Evolutionary conservation across 2,888 invertebrate species (phyloP).

Genomic region (Drosophila antonietae): DNA sequence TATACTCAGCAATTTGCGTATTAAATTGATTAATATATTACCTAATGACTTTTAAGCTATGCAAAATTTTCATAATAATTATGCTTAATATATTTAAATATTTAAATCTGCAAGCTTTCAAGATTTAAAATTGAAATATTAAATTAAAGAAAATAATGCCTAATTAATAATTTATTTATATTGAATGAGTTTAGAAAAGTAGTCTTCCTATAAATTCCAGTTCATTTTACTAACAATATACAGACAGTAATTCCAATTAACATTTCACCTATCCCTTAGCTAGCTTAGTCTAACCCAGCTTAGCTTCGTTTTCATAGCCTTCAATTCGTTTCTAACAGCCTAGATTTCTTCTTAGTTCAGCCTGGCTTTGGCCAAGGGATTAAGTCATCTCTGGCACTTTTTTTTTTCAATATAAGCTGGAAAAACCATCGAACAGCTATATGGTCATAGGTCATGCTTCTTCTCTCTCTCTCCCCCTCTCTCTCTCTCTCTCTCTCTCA

Average conservation of each 20-base stretch:
- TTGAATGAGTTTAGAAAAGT: no score
- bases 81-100: no score
- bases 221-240: not conserved
- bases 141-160: no score
- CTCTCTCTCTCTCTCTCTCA: not conserved
- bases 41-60: no score
- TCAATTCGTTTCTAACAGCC: not conserved
- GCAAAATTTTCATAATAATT: no score
- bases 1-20: no score
- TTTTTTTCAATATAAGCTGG: slow-evolving; percentile 5
- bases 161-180: no score
- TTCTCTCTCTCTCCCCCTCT: no score
- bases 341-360: not conserved
- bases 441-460: slow-evolving; percentile 3
- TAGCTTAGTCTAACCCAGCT: not conserved
- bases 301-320: not conserved
- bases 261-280: not conserved
- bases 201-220: not conserved
- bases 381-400: slow-evolving; percentile 12
- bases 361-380: not conserved
- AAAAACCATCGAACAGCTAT: slow-evolving; percentile 11
- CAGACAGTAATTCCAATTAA: not conserved
- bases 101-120: no score
- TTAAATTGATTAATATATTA: no score
- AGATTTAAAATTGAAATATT: no score